Conservation (phyloP, 2,888 invertebrate species). For the Caenorhabditis wallacei region DNA sequence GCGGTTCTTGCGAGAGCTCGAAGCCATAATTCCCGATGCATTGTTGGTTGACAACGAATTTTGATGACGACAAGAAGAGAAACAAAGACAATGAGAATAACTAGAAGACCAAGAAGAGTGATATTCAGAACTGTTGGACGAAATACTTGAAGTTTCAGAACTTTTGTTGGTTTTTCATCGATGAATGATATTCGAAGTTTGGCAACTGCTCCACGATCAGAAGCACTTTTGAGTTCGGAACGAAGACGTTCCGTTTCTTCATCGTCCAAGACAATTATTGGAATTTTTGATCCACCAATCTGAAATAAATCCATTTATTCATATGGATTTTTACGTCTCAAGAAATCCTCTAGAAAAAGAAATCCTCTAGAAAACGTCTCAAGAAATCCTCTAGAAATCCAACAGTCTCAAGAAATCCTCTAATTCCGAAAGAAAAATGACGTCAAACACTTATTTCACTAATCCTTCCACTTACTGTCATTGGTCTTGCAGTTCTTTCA, state of each 20-base stretch:
- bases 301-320: slow-evolving; percentile 34
- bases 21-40: slow-evolving; percentile 75
- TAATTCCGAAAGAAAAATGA: not conserved
- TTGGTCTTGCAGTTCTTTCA: slow-evolving; percentile 61
- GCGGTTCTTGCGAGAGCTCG: slow-evolving; percentile 74
- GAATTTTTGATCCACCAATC: slow-evolving; percentile 72
- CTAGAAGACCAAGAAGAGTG: slow-evolving; percentile 67
- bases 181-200: slow-evolving; percentile 62
- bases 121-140: slow-evolving; percentile 75
- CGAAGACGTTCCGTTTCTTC: slow-evolving; percentile 69
- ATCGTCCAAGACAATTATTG: slow-evolving; percentile 75
- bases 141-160: slow-evolving; percentile 74
- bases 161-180: slow-evolving; percentile 61
- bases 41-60: slow-evolving; percentile 72
- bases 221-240: slow-evolving; percentile 55
- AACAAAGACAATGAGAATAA: slow-evolving; percentile 72
- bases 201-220: slow-evolving; percentile 59
- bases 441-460: not conserved
- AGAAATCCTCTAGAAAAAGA: too few relatives aligned
- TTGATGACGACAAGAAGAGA: slow-evolving; percentile 74
- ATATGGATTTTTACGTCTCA: too few relatives aligned
- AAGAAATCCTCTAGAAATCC: too few relatives aligned
- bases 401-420: too few relatives aligned
- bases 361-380: too few relatives aligned
- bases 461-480: slow-evolving; percentile 56